Base-by-base conservation (phyloP, 2,888 invertebrate genomes). In the Pterostichus niger region DNA sequence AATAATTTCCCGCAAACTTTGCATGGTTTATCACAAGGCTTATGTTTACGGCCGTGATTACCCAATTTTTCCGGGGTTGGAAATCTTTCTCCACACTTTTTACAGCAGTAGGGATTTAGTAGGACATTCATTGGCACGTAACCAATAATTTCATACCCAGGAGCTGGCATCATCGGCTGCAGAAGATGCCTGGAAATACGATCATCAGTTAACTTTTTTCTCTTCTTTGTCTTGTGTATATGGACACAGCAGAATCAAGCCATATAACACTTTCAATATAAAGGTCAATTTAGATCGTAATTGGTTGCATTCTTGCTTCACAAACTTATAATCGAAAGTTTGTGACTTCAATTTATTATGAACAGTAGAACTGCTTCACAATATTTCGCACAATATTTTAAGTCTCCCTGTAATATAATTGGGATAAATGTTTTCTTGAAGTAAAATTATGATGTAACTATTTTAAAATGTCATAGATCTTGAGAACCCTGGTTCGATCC, bases 1-100 rank as follows among this genome's bases (percentile, higher is more conserved):
- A 91, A 91, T 0, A 90, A 85, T 84, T 91, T 91, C 0, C 89
- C 90, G 76, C 91, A 92, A 64, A 90, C 90, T 0, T 89, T 86
- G 78, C 91, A 91, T 83, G 91, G 56, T 78, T 9, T 49, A 11
- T 61, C 54, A 40, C 17, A 17, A 49, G 31, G 49, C 17, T 13
- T 15, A 33, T 13, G 13, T 13, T 46, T 31, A 0, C 56, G 35
- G 10, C 40, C 13, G 44, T 83, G 83, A 1, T 31, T 31, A 0
- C 40, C n/a, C 9, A 79, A 5, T 13, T 35, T 17, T 11, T 44
- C 5, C 15, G 76, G 33, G 13, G 44, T 80, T 6, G 68, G 56
- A 64, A 85, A 84, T 5, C 77, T 77, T 59, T 83, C 78, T 11
- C 79, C 82, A 76, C 86, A 86, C 13, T 59, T 35, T 11, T 85